Percentiles rank a stretch among this genome's conserved stretches.
phyloP scores from a whole-genome alignment of 2,888 invertebrate genomes.

The Nyleta sp. region DNA sequence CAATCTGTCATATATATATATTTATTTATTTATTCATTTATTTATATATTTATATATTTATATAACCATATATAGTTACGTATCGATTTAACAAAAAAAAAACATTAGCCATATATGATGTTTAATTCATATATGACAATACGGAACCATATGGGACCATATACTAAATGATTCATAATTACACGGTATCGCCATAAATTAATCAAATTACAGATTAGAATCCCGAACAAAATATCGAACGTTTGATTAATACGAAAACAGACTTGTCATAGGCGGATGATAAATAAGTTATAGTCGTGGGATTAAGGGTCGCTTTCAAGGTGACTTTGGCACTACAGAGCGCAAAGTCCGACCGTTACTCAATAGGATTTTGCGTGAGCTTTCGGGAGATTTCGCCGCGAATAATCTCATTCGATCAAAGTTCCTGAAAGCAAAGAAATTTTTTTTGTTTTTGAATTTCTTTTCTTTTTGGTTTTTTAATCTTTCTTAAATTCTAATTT shows the following conservation, averaged over 20 bases:
- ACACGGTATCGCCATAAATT: background rate
- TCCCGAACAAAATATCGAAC: constrained; percentile 1
- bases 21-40: too few relatives aligned
- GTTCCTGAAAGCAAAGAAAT: constrained; percentile 1
- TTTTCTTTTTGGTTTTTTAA: too few relatives aligned
- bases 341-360: constrained; percentile 4
- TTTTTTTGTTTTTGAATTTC: too few relatives aligned
- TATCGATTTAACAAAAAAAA: too few relatives aligned
- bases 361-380: constrained; percentile 18
- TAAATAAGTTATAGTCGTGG: constrained; percentile 25
- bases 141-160: too few relatives aligned
- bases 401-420: constrained; percentile 8
- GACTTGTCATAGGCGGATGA: constrained; percentile 15
- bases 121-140: too few relatives aligned
- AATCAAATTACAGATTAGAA: background rate
- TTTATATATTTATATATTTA: too few relatives aligned
- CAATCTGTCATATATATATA: too few relatives aligned
- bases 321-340: constrained; percentile 19
- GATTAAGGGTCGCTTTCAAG: constrained; percentile 33
- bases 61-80: too few relatives aligned
- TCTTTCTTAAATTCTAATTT: too few relatives aligned
- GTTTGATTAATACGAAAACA: constrained; percentile 30
- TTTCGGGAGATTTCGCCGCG: background rate
- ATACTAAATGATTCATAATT: too few relatives aligned
- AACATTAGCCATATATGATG: too few relatives aligned